Conservation (phyloP, 2,797 vertebrate genomes). For the Enteromius argenteus region DNA sequence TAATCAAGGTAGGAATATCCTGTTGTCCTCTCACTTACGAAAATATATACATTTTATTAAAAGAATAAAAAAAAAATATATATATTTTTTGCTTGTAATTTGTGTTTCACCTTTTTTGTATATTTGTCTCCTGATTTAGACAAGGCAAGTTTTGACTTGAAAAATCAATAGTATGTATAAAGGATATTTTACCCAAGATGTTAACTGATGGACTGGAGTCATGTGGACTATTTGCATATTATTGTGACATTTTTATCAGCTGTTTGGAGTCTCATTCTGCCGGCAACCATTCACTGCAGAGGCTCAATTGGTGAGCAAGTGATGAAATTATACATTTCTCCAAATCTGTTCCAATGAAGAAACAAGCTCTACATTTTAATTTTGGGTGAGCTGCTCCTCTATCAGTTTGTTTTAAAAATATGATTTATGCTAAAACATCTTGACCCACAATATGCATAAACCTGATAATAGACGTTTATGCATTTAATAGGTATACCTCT, state of each 20-base stretch:
- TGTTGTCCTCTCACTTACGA: no score
- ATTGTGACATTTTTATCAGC: no score
- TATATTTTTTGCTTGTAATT: no score
- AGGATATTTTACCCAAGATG: no score
- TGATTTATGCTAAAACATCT: background rate
- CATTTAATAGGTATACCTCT: background rate
- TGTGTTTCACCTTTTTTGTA: no score
- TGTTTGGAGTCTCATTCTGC: background rate
- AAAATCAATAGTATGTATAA: no score
- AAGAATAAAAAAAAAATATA: no score
- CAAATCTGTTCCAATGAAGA: background rate
- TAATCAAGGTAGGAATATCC: no score
- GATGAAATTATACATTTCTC: background rate
- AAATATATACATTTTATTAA: no score
- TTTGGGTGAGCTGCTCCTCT: background rate
- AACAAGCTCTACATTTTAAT: background rate
- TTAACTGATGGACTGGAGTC: background rate
- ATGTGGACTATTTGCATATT: background rate
- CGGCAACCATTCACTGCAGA: background rate
- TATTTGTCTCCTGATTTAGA: no score
- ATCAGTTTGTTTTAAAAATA: background rate
- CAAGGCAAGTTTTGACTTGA: no score
- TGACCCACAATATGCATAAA: background rate
- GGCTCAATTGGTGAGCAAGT: background rate
- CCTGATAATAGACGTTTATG: background rate